A percentile compares a stretch with the other conserved stretches of the same genome.
Evolutionary conservation across 2,797 vertebrate genomes (phyloP).

Genomic region (Numenius phaeopus): DNA sequence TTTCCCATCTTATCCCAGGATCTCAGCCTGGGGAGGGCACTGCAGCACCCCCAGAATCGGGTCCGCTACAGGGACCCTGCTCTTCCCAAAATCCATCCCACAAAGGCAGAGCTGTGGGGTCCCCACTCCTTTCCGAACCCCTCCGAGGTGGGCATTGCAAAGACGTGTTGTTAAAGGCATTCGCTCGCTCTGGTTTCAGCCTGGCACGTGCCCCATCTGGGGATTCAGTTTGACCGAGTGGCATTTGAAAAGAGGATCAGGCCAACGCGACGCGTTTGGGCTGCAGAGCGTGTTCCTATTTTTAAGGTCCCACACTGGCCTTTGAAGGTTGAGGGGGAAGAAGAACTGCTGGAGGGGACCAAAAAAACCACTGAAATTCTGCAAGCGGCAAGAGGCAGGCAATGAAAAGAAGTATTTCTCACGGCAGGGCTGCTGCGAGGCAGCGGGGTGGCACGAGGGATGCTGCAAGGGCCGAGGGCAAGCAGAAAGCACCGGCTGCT

Average conservation of each 20-base stretch:
- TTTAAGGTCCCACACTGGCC: neutral
- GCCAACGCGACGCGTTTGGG: rapidly evolving
- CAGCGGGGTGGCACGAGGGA: rapidly evolving
- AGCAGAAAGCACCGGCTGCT: rapidly evolving
- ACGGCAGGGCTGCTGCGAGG: neutral
- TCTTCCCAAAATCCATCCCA: neutral
- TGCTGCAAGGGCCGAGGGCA: neutral
- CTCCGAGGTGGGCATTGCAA: rapidly evolving
- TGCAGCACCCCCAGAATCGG: neutral
- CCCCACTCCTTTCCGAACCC: rapidly evolving
- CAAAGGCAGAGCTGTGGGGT: neutral
- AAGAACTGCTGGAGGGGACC: neutral
- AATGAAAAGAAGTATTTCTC: neutral
- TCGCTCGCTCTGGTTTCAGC: neutral
- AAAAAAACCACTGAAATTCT: neutral
- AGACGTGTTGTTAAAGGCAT: neutral
- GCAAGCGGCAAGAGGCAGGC: neutral
- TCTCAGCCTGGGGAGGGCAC: neutral
- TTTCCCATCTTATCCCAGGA: neutral
- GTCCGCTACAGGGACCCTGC: rapidly evolving
- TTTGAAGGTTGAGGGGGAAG: conserved; percentile 8
- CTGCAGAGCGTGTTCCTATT: neutral
- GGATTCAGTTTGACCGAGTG: neutral
- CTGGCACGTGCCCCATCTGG: neutral
- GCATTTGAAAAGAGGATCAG: neutral